Evolutionary conservation across 2,888 invertebrate species (phyloP).

Genomic region (Microplitis deprimator): DNA sequence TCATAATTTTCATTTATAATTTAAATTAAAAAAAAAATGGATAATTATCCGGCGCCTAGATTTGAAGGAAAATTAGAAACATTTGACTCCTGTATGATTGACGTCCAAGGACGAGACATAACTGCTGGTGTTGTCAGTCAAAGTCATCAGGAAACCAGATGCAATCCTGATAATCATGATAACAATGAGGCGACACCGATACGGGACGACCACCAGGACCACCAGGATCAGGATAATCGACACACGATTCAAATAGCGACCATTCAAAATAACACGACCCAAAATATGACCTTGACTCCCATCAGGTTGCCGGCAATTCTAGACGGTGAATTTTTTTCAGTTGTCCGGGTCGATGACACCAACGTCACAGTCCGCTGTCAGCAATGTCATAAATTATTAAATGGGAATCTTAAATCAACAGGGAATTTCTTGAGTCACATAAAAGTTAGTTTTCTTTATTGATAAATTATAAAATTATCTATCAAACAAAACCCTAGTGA

Average conservation of each 20-base stretch:
- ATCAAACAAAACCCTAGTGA: neutral
- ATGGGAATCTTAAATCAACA: conserved; percentile 69
- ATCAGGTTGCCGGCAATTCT: conserved; percentile 68
- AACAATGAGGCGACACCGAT: conserved; percentile 50
- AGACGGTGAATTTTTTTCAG: conserved; percentile 68
- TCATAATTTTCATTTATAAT: conserved; percentile 19
- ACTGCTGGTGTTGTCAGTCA: conserved; percentile 56
- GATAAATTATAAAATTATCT: conserved; percentile 18
- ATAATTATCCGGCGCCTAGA: conserved; percentile 61
- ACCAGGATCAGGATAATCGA: neutral
- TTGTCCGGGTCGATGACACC: conserved; percentile 67
- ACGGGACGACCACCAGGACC: neutral
- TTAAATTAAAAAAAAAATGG: conserved; percentile 58
- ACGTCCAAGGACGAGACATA: conserved; percentile 58
- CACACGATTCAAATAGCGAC: conserved; percentile 53
- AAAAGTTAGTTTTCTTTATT: conserved; percentile 57
- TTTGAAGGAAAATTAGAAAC: conserved; percentile 65
- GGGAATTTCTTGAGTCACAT: conserved; percentile 70
- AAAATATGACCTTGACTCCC: conserved; percentile 65
- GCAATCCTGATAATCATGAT: conserved; percentile 56
- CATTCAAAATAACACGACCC: conserved; percentile 51
- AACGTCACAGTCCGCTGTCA: conserved; percentile 68
- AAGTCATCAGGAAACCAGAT: conserved; percentile 49
- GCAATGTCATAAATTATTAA: conserved; percentile 67
- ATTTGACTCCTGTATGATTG: conserved; percentile 66